Conservation (phyloP, 1,140 invertebrate genomes). For the Drosophila yakuba region DNA sequence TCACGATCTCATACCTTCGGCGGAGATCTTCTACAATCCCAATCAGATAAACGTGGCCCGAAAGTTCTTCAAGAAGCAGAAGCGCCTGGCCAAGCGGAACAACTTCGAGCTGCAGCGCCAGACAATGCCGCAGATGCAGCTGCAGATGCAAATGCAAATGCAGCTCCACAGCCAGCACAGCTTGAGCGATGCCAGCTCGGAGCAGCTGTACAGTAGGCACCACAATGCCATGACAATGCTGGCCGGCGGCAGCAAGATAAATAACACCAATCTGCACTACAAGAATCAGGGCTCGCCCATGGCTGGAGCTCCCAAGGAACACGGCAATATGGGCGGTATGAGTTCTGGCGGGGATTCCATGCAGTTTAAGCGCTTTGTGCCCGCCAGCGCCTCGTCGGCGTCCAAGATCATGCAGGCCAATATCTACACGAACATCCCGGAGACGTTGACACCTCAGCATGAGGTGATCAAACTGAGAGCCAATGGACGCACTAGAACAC, state of each 20-base stretch:
- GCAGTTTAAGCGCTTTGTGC: conserved; percentile 63
- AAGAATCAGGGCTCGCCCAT: conserved; percentile 39
- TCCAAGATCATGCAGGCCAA: conserved; percentile 87
- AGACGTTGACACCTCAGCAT: conserved; percentile 88
- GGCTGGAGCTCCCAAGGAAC: conserved; percentile 40
- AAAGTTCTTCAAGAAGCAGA: conserved; percentile 96
- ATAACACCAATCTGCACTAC: conserved; percentile 89
- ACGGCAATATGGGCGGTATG: not conserved
- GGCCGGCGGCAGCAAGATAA: conserved; percentile 89
- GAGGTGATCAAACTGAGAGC: conserved; percentile 85
- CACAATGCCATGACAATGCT: conserved; percentile 88
- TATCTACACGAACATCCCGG: conserved; percentile 90
- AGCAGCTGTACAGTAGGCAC: conserved; percentile 83
- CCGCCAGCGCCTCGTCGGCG: conserved; percentile 55
- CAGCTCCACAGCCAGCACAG: conserved; percentile 76
- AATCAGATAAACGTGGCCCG: conserved; percentile 96
- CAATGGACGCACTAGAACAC: conserved; percentile 64
- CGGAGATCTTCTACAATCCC: conserved; percentile 96
- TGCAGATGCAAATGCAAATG: conserved; percentile 83
- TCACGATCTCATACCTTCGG: conserved; percentile 84
- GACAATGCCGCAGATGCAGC: conserved; percentile 86
- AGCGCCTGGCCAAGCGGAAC: conserved; percentile 90
- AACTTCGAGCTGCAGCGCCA: conserved; percentile 88
- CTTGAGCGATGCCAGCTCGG: conserved; percentile 86
- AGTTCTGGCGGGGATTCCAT: conserved; percentile 24